phyloP scores from a whole-genome alignment of 1,140 invertebrate genomes.

The Drosophila setifemur region DNA sequence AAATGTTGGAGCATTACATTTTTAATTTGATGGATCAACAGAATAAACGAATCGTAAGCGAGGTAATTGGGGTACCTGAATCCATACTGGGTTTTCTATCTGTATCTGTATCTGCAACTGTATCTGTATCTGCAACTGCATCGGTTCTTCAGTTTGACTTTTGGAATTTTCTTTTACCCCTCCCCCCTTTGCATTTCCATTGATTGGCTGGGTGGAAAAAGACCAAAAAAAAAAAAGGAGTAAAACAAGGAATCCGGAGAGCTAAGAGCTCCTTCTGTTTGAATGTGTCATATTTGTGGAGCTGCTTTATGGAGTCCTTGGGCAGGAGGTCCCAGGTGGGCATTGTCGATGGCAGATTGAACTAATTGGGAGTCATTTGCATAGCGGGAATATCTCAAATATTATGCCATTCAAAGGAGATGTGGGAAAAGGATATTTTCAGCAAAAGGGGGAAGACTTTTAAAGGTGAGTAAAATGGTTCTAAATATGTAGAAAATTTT shows the following conservation, averaged over 20 bases:
- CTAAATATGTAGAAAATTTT: no score
- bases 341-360: slow-evolving; percentile 12
- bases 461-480: no score
- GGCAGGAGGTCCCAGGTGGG: not conserved
- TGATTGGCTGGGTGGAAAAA: slow-evolving; percentile 11
- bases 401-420: slow-evolving; percentile 13
- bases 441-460: no score
- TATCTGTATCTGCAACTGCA: slow-evolving; percentile 24
- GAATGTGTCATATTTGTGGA: slow-evolving; percentile 45
- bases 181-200: slow-evolving; percentile 11
- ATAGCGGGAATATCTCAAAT: slow-evolving; percentile 35
- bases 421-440: no score
- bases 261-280: slow-evolving; percentile 20
- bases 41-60: slow-evolving; percentile 81
- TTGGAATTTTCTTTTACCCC: slow-evolving; percentile 7
- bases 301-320: not conserved
- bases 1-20: slow-evolving; percentile 79
- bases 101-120: not conserved
- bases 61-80: slow-evolving; percentile 65
- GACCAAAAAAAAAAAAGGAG: not conserved
- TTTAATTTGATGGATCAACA: slow-evolving; percentile 81
- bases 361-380: slow-evolving; percentile 44
- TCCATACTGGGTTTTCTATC: no score
- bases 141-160: slow-evolving; percentile 51
- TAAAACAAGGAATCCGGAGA: not conserved